Evolutionary conservation across 1,140 invertebrate species (phyloP).

Genomic region (Pomacea maculata): DNA sequence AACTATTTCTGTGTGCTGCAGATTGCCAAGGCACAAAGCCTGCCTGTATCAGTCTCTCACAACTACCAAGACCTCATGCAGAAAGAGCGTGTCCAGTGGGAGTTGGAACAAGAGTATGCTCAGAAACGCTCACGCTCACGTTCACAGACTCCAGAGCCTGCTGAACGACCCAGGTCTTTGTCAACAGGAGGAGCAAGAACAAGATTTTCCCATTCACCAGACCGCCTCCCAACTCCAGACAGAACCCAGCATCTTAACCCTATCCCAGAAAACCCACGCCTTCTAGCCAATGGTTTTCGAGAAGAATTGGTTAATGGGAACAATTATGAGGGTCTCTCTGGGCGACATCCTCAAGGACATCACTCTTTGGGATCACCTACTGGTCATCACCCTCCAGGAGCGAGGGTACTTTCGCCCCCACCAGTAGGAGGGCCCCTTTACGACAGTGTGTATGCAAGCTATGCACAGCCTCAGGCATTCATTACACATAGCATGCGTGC

Average conservation of each 20-base stretch:
- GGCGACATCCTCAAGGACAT: conserved; percentile 16
- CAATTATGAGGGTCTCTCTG: conserved; percentile 24
- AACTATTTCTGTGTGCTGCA: not conserved
- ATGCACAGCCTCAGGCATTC: conserved; percentile 39
- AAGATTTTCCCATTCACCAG: conserved; percentile 42
- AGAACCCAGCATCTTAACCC: conserved; percentile 38
- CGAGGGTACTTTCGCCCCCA: conserved; percentile 31
- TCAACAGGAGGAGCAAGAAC: conserved; percentile 27
- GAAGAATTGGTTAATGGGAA: conserved; percentile 26
- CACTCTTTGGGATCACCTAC: conserved; percentile 22
- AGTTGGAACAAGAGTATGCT: conserved; percentile 29
- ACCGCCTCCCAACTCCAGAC: conserved; percentile 42
- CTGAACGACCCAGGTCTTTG: conserved; percentile 33
- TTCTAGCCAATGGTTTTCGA: conserved; percentile 42
- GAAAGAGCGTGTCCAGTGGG: conserved; percentile 37
- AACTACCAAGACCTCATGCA: conserved; percentile 34
- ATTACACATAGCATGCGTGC: conserved; percentile 50
- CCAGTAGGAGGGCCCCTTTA: conserved; percentile 32
- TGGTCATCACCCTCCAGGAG: conserved; percentile 23
- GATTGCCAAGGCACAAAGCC: conserved; percentile 47
- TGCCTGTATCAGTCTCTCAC: conserved; percentile 41
- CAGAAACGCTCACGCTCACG: conserved; percentile 38
- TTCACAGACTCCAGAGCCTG: conserved; percentile 48
- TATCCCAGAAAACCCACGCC: conserved; percentile 56
- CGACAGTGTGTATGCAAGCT: conserved; percentile 25